Base-by-base conservation (phyloP, 2,113 vertebrate genomes). In the Actenoides lindsayi region DNA sequence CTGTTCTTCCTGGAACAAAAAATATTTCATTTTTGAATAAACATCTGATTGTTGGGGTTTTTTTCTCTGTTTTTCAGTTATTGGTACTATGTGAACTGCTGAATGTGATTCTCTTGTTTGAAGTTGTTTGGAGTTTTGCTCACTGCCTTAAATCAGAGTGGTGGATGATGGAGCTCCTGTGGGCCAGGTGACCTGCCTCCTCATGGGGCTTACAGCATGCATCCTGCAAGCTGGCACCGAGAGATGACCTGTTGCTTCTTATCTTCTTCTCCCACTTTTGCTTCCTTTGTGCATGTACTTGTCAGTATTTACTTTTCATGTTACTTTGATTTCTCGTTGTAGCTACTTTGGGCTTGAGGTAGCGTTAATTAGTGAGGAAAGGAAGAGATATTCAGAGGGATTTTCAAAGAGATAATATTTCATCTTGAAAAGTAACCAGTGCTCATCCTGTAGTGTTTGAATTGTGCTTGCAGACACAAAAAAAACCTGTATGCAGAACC, bases 41-140 rank as follows among this genome's bases (percentile, higher is more conserved):
- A 30, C 24, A 44, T 37, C 9, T 1, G 4, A 2, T 53, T 73
- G 5, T 14, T 23, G 6, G 5, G 1, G 5, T 4, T 24, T 42
- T 42, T 33, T 83, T 33, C 33, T 74, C 9, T 3, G 2, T 56
- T 87, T 85, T 94, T 70, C 9, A 13, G 10, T 67, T 48, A 33
- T 31, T 42, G 13, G 6, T 78, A 30, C 2, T 33, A 16, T 54
- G 28, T 21, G 11, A 84, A 54, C 31, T 41, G 8, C 27, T 91
- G 48, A 63, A 75, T 42, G 70, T 54, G 28, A 41, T 54, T 50
- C 7, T 86, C 31, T 19, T 42, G 16, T 65, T 93, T 67, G 44
- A 69, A 77, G 21, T 33, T 59, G 35, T 63, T 44, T 75, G 7
- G 21, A 31, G 13, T 67, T 74, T 67, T 71, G 14, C 3, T 93